Evolutionary conservation across 2,113 vertebrate genomes (phyloP).

Genomic region (Micromys minutus): DNA sequence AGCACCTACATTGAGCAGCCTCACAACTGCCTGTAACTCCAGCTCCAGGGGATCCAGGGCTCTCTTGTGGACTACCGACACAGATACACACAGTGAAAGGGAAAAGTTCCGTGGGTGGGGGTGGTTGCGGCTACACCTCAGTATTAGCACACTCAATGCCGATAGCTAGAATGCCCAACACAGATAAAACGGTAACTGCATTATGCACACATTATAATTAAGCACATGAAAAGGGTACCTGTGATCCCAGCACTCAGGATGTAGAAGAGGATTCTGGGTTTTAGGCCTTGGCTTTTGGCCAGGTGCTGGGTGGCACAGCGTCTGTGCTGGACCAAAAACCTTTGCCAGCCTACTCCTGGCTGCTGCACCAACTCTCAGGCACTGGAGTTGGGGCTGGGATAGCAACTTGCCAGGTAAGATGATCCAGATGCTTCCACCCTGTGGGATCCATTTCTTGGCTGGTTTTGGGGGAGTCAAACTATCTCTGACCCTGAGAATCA

Average conservation of each 20-base stretch:
- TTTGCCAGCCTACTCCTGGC: background rate
- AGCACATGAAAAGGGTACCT: background rate
- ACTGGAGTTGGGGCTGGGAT: background rate
- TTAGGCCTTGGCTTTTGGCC: background rate
- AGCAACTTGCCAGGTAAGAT: background rate
- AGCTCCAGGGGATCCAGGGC: background rate
- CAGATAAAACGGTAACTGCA: fast-evolving
- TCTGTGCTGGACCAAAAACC: background rate
- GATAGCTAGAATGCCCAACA: background rate
- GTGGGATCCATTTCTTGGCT: background rate
- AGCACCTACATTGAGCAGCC: background rate
- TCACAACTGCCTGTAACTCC: background rate
- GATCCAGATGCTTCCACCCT: background rate
- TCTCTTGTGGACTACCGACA: background rate
- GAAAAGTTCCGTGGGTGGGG: background rate
- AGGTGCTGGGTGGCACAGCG: background rate
- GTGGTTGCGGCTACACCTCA: background rate
- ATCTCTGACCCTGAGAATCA: background rate
- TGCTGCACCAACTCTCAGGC: background rate
- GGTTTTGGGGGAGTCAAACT: background rate
- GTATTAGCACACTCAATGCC: too few relatives aligned
- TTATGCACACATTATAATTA: background rate
- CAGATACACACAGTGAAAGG: background rate
- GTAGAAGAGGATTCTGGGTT: background rate
- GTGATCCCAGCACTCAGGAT: background rate